Percentiles rank a stretch among this genome's conserved stretches.
Evolutionary conservation across 2,797 vertebrate species (phyloP).

Genomic region (Varecia variegata): DNA sequence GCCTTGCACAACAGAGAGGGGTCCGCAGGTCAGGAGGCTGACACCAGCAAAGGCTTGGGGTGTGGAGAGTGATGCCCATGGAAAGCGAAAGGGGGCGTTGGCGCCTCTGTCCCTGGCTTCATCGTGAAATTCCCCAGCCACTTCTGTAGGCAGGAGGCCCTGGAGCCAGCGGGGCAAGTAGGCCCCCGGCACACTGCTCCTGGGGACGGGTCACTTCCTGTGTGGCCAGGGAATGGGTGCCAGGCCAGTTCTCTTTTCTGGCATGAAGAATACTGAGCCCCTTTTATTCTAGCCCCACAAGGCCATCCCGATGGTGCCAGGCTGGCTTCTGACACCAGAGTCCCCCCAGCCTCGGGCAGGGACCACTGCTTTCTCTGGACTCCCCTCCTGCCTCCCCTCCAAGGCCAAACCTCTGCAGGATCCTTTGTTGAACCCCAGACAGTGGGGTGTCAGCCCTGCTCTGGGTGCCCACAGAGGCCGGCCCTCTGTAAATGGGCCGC

Average conservation of each 20-base stretch:
- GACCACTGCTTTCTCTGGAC: neutral
- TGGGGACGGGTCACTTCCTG: neutral
- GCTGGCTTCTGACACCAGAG: conserved; percentile 7
- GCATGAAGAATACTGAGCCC: neutral
- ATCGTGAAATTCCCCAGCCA: neutral
- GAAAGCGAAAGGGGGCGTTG: neutral
- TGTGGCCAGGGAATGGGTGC: neutral
- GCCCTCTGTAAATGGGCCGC: conserved; percentile 1
- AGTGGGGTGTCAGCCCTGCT: neutral
- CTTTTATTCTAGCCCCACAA: neutral
- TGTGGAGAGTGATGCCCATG: neutral
- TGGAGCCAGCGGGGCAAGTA: accelerated
- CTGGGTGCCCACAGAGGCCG: neutral
- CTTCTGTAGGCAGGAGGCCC: neutral
- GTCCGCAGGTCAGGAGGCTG: neutral
- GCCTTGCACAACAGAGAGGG: too few species aligned
- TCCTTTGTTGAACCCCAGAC: conserved; percentile 34
- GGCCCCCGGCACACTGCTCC: neutral
- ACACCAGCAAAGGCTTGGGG: neutral
- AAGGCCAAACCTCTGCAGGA: neutral
- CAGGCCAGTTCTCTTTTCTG: neutral
- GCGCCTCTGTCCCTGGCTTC: neutral
- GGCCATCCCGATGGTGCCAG: conserved; percentile 33
- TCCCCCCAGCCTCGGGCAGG: neutral
- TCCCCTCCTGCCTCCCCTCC: neutral